phyloP scores from a whole-genome alignment of 2,888 invertebrate genomes.

The Drosophila multiciliata region DNA sequence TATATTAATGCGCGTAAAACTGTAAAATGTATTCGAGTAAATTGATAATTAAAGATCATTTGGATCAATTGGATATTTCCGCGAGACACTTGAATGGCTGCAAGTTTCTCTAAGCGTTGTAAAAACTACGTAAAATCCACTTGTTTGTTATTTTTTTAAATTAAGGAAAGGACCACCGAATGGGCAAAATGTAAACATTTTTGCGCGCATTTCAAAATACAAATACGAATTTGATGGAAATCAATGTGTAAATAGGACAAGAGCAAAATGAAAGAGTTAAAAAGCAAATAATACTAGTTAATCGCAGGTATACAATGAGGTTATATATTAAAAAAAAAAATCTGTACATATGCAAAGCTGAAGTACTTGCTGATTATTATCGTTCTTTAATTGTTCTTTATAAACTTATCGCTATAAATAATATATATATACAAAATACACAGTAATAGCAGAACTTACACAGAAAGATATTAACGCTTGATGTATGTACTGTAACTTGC shows the following conservation, averaged over 20 bases:
- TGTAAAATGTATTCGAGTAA: background rate
- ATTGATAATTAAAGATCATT: slow-evolving; percentile 29
- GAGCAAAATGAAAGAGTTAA: slow-evolving; percentile 47
- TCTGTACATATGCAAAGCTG: slow-evolving; percentile 80
- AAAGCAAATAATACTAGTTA: slow-evolving; percentile 67
- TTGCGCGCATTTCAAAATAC: slow-evolving; percentile 46
- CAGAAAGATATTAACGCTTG: slow-evolving; percentile 1
- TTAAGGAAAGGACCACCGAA: background rate
- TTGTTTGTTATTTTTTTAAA: slow-evolving; percentile 4
- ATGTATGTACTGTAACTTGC: slow-evolving; percentile 39
- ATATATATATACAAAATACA: slow-evolving; percentile 13
- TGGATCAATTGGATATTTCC: slow-evolving; percentile 64
- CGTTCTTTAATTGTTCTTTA: slow-evolving; percentile 50
- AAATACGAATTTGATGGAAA: slow-evolving; percentile 1
- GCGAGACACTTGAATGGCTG: slow-evolving; percentile 85
- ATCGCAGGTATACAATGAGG: slow-evolving; percentile 80
- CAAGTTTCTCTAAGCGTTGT: slow-evolving; percentile 82
- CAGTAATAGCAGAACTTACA: slow-evolving; percentile 3
- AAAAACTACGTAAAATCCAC: slow-evolving; percentile 70
- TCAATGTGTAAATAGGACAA: slow-evolving; percentile 31
- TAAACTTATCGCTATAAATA: background rate
- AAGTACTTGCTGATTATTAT: slow-evolving; percentile 81
- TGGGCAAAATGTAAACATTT: slow-evolving; percentile 33
- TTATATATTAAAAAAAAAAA: slow-evolving; percentile 39
- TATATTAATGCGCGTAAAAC: slow-evolving; percentile 45